Conservation (phyloP, 2,113 vertebrate genomes). For the Hippocampus barbouri region DNA sequence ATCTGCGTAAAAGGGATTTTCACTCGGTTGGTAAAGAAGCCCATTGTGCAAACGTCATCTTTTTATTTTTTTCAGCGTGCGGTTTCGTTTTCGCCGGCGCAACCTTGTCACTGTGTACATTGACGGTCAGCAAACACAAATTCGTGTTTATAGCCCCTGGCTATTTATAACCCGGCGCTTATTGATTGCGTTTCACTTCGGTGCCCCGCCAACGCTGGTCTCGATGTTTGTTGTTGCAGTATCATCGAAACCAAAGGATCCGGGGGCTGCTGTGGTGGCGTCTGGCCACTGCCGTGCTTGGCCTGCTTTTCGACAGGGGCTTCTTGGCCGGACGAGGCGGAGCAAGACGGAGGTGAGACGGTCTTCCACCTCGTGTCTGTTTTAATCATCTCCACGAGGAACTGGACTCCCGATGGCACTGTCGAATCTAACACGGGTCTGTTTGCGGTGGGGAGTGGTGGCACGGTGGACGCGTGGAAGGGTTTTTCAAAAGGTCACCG, state of each 20-base stretch:
- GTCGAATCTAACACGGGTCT: constrained; percentile 73
- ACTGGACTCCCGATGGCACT: constrained; percentile 69
- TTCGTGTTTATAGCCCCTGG: constrained; percentile 4
- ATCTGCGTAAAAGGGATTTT: constrained; percentile 37
- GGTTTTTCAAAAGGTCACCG: constrained; percentile 59
- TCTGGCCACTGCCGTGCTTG: constrained; percentile 63
- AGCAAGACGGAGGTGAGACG: constrained; percentile 67
- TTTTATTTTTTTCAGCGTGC: constrained; percentile 34
- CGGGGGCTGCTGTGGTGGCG: constrained; percentile 71
- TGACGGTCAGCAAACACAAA: constrained; percentile 20
- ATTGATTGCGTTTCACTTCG: constrained; percentile 12
- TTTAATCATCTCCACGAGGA: constrained; percentile 44
- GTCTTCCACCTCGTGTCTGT: not conserved
- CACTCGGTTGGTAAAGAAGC: constrained; percentile 33
- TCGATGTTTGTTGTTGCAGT: constrained; percentile 56
- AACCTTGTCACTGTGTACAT: constrained; percentile 10
- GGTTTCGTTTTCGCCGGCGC: constrained; percentile 35
- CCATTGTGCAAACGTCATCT: constrained; percentile 59
- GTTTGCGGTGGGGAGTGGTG: constrained; percentile 20
- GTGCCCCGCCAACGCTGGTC: not conserved
- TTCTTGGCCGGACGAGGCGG: constrained; percentile 48
- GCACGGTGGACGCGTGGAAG: constrained; percentile 13
- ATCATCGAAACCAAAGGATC: constrained; percentile 78
- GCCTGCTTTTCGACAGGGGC: constrained; percentile 67
- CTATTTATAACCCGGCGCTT: constrained; percentile 7